Conservation (phyloP, 1,140 invertebrate species). For the Drosophila gunungcola region DNA sequence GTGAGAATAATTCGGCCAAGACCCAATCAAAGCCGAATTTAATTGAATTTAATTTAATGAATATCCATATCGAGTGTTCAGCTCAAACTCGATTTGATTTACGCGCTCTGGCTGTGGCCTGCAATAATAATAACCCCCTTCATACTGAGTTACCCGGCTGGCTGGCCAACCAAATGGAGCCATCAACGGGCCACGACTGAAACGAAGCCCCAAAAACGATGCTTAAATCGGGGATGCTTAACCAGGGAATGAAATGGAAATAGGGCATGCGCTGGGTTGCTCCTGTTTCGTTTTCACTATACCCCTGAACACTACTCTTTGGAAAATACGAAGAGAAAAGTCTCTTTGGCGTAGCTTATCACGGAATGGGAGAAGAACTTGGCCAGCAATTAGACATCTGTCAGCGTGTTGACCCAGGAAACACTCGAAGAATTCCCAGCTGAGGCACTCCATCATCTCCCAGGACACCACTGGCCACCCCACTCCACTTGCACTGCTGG, state of each 20-base stretch:
- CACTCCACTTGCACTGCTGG: neutral
- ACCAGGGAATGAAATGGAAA: conserved; percentile 20
- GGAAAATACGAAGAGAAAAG: conserved; percentile 30
- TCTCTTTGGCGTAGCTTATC: neutral
- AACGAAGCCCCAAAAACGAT: conserved; percentile 5
- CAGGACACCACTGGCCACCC: neutral
- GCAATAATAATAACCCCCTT: conserved; percentile 5
- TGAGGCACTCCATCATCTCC: conserved; percentile 47
- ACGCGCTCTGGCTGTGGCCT: neutral
- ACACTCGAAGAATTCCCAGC: conserved; percentile 38
- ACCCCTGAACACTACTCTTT: conserved; percentile 33
- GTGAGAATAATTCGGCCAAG: conserved; percentile 27
- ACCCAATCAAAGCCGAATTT: conserved; percentile 27
- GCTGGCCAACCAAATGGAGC: conserved; percentile 22
- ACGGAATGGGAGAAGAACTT: neutral
- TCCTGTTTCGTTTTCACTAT: conserved; percentile 35
- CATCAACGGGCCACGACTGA: conserved; percentile 46
- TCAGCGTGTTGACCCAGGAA: conserved; percentile 42
- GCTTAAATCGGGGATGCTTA: neutral
- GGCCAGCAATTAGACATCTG: conserved; percentile 51
- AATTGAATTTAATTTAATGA: conserved; percentile 31
- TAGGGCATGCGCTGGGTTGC: conserved; percentile 24
- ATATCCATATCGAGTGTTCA: conserved; percentile 26
- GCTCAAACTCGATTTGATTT: conserved; percentile 11
- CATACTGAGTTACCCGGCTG: neutral